Evolutionary conservation across 2,888 invertebrate species (phyloP).

Genomic region (Cheilosia impressa): DNA sequence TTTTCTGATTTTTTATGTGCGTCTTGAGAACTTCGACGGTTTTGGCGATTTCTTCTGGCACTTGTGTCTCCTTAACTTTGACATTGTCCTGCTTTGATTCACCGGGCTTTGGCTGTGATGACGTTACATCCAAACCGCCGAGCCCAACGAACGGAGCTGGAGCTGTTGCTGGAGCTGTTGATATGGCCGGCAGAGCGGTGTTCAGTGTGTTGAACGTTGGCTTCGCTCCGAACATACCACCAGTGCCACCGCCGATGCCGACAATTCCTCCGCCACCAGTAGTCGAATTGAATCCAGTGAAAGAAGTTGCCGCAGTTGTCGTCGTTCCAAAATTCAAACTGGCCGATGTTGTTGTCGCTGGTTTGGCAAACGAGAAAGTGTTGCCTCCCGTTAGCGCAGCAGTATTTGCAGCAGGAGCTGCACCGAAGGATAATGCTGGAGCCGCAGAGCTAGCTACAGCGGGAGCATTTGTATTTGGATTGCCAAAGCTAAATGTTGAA

Average conservation of each 20-base stretch:
- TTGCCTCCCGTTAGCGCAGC: constrained; percentile 74
- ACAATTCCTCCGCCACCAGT: constrained; percentile 58
- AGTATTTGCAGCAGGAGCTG: constrained; percentile 41
- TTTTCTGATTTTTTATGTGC: constrained; percentile 94
- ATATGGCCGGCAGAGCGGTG: constrained; percentile 70
- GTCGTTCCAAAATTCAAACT: constrained; percentile 81
- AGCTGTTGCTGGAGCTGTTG: constrained; percentile 77
- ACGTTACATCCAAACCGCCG: constrained; percentile 82
- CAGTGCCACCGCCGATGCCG: constrained; percentile 55
- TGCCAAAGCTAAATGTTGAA: constrained; percentile 70
- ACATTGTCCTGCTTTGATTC: constrained; percentile 82
- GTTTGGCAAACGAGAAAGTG: constrained; percentile 78
- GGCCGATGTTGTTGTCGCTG: constrained; percentile 79
- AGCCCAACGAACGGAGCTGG: constrained; percentile 80
- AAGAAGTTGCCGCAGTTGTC: constrained; percentile 80
- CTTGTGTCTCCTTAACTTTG: constrained; percentile 82
- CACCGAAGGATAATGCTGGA: constrained; percentile 76
- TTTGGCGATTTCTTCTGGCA: constrained; percentile 91
- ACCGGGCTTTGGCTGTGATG: constrained; percentile 82
- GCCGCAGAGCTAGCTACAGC: constrained; percentile 56
- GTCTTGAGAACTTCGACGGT: constrained; percentile 92
- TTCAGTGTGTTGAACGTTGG: constrained; percentile 70
- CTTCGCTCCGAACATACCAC: constrained; percentile 79
- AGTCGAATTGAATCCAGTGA: constrained; percentile 61
- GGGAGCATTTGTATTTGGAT: constrained; percentile 30